Evolutionary conservation across 1,140 invertebrate species (phyloP), one percentile per base, ranked within the genome.

Genomic region (Anastrepha obliqua): DNA sequence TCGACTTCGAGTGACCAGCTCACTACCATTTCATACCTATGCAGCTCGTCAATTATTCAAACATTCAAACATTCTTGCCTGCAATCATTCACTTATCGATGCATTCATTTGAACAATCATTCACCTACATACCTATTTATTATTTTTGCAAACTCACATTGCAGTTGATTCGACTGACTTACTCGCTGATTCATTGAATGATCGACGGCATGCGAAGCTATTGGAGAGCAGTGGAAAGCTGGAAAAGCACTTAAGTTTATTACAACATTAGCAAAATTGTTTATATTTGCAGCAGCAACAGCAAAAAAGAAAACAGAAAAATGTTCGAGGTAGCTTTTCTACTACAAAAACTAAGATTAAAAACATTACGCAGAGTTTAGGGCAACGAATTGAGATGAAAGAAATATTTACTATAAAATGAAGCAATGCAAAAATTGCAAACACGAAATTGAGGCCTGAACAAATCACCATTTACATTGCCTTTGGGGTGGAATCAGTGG

Each of bases 181-280:
- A 47, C 42, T 74, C 42, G 47, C 70, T 13, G 6, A 42, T 29
- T 42, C 11, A 47, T 15, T 47, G 70, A 74, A 47, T n/a, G 70
- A 44, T 47, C 70, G 70, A 74, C 13, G 70, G 70, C 44, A 29
- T n/a, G 70, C 39, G 70, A 3, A 81, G 74, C 17, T 81, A 81
- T 9, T 20, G 74, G 42, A 44, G 74, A 17, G 13, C 29, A 47
- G 42, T 74, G 70, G 44, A 17, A 55, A 20, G 74, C 74, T 81
- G 51, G 74, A 55, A 74, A 81, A 55, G 74, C 74, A 81, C 74
- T 81, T 81, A 81, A 81, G 74, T 47, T 81, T 81, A 81, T 81
- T 81, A 81, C 74, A 51, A 81, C 74, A 81, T 81, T 81, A 81
- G 47, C 74, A 51, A 81, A 81, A 81, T 81, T 81, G 47, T 81